These are phyloP conservation scores for Drosophila pruinosa DNA, from an alignment of 1,140 invertebrate species.

Conservation along the genomic window DNA sequence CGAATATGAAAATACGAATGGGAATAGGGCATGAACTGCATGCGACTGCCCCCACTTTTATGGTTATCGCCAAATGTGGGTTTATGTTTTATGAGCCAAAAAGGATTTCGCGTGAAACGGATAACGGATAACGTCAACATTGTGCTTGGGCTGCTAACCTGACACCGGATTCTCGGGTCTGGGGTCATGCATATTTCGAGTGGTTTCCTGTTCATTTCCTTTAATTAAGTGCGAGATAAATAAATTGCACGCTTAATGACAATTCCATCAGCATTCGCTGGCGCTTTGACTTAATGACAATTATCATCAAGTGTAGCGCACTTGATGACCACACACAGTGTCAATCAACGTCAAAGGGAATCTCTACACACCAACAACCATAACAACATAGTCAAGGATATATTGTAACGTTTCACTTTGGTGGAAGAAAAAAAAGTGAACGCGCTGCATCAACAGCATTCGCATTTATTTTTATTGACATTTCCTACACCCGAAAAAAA, in stretches of 20 bases:
- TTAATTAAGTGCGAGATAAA: conserved; percentile 42
- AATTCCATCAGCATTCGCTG: conserved; percentile 28
- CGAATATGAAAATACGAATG: background rate
- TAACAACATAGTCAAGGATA: conserved; percentile 13
- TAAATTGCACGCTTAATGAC: conserved; percentile 34
- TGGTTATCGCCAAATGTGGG: conserved; percentile 57
- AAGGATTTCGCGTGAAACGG: background rate
- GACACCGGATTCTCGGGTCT: no score
- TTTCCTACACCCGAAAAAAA: conserved; percentile 15
- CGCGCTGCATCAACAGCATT: conserved; percentile 34
- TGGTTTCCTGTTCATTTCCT: conserved; percentile 25
- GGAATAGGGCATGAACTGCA: conserved; percentile 22
- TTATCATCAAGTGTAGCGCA: conserved; percentile 29
- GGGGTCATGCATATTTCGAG: background rate
- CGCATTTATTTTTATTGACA: conserved; percentile 54
- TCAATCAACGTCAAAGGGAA: conserved; percentile 32
- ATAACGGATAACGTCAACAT: background rate
- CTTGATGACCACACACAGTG: conserved; percentile 29
- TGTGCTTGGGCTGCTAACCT: background rate
- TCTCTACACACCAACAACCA: conserved; percentile 13
- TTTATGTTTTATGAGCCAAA: conserved; percentile 62
- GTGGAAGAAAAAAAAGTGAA: conserved; percentile 10
- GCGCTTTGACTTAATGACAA: conserved; percentile 34
- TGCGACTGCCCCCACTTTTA: conserved; percentile 39
- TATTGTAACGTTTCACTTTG: conserved; percentile 27